phyloP scores from a whole-genome alignment of 2,888 invertebrate species.

The Sarcophaga carnaria region DNA sequence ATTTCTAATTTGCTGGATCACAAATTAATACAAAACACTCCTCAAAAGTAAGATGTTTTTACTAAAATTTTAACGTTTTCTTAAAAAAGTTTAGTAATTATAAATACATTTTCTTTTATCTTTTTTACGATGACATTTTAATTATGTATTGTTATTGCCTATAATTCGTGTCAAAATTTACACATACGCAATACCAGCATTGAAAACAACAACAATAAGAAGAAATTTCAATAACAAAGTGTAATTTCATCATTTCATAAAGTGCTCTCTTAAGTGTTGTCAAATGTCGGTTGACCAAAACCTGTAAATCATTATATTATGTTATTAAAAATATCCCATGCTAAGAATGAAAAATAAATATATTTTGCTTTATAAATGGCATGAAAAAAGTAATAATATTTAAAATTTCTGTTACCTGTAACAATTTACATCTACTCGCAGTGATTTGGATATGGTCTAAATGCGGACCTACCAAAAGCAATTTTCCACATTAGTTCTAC shows the following conservation, averaged over 20 bases:
- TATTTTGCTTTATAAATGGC: no score
- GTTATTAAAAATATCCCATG: no score
- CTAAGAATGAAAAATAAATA: no score
- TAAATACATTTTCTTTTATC: background rate
- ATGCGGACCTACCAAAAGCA: no score
- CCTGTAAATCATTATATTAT: no score
- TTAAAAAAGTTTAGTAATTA: background rate
- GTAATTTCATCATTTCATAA: background rate
- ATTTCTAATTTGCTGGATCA: constrained; percentile 28
- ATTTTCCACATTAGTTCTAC: no score
- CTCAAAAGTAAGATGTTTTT: constrained; percentile 55
- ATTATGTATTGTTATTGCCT: background rate
- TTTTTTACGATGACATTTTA: background rate
- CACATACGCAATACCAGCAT: background rate
- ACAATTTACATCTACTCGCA: no score
- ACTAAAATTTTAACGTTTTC: background rate
- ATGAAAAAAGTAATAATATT: no score
- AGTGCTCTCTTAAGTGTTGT: constrained; percentile 2
- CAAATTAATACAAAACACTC: constrained; percentile 15
- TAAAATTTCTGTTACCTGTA: no score
- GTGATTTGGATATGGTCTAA: no score
- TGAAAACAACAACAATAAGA: background rate
- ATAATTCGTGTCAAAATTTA: constrained; percentile 24
- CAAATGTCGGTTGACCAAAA: background rate
- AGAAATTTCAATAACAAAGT: constrained; percentile 10